Evolutionary conservation across 2,797 vertebrate species (phyloP), one percentile per base, ranked within the genome.

Genomic region (Thripadectes ignobilis): DNA sequence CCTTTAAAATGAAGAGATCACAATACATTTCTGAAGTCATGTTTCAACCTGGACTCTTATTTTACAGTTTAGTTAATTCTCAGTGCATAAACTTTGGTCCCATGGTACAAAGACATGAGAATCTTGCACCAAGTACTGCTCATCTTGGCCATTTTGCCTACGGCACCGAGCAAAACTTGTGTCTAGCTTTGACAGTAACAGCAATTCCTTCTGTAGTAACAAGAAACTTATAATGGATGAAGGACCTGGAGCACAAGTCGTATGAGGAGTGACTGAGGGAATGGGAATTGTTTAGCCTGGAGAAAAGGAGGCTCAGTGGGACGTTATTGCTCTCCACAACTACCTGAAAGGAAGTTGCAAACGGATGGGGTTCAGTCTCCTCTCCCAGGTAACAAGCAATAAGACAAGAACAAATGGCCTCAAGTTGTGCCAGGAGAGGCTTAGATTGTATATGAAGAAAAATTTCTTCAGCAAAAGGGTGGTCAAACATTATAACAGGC

Each of bases 61-160:
- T 95, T 85, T 83, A 24, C 21, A n/a, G 23, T 79, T 92, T 62
- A 72, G 27, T 68, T 91, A 65, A 72, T 91, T 93, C 58, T 81
- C 34, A 59, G 2, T 63, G 66, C 45, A 81, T 77, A 52, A 81
- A n/a, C 51, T 41, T 39, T 2, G 4, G 17, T 83, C 38, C 66
- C 2, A 3, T 54, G 45, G 66, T 79, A 71, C 62, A 81, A 63
- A 69, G 39, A 45, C 83, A 74, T 62, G 57, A 78, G 88, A 84
- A 76, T 79, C 62, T 73, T 80, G n/a, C 34, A 32, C 20, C 36
- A 45, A 39, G 30, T 48, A 29, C 62, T 88, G 59, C 57, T 85
- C 38, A 88, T 73, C 46, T 75, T 80, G 74, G 45, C 83, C 5
- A 30, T 87, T 92, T 91, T 95, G 72, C 87, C 76, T 81, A 49